These are phyloP conservation scores for Drosophila jambulina DNA, from an alignment of 1,140 invertebrate genomes.

Conservation along the genomic window DNA sequence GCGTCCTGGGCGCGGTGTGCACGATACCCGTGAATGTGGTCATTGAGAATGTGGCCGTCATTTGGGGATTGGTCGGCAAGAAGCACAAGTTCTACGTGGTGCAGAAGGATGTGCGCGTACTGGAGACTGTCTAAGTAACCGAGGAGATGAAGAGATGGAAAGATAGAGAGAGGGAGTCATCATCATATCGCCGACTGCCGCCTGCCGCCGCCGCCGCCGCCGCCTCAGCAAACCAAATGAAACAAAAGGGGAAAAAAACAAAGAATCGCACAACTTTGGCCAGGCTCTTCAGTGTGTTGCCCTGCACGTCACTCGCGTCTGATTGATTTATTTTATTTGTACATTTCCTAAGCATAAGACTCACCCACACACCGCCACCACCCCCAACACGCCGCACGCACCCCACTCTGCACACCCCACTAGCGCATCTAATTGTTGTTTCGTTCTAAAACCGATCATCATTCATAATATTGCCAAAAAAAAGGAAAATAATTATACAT, in stretches of 20 bases:
- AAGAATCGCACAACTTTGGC: slow-evolving; percentile 50
- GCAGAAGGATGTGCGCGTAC: slow-evolving; percentile 92
- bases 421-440: slow-evolving; percentile 51
- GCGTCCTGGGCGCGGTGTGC: slow-evolving; percentile 93
- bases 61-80: slow-evolving; percentile 96
- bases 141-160: background rate
- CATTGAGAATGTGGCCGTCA: slow-evolving; percentile 97
- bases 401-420: slow-evolving; percentile 6
- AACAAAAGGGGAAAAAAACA: slow-evolving; percentile 12
- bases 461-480: slow-evolving; percentile 41
- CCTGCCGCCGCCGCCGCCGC: background rate
- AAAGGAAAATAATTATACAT: background rate
- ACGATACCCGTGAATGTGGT: slow-evolving; percentile 96
- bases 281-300: slow-evolving; percentile 15
- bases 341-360: slow-evolving; percentile 53
- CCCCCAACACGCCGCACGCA: slow-evolving; percentile 7
- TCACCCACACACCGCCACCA: slow-evolving; percentile 1
- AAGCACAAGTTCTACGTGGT: slow-evolving; percentile 98
- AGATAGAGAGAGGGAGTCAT: slow-evolving; percentile 1
- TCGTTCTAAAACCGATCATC: slow-evolving; percentile 42
- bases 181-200: slow-evolving; percentile 31
- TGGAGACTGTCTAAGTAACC: slow-evolving; percentile 71
- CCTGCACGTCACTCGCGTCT: slow-evolving; percentile 22
- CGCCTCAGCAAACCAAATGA: slow-evolving; percentile 28
- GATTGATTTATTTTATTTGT: slow-evolving; percentile 57